Evolutionary conservation across 2,888 invertebrate genomes (phyloP), one percentile per base, ranked within the genome.

Genomic region (Myopa testacea): DNA sequence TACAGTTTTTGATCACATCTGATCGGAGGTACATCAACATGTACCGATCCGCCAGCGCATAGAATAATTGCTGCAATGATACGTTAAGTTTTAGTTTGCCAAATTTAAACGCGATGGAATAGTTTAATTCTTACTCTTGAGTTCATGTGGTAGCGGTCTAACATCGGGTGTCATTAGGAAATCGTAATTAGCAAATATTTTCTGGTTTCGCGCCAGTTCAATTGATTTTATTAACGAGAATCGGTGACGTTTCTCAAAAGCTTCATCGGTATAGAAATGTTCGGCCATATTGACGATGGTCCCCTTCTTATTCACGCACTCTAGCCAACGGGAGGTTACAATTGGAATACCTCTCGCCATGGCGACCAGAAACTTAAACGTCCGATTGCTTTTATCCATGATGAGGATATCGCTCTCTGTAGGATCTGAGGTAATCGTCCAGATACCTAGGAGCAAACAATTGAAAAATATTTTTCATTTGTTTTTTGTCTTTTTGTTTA

Each of bases 331-430:
- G 6, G 82, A 75, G 1, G 82, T 83, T 4, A 93, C 93, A 58
- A 93, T 91, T 0, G 93, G 93, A 84, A 90, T 90, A 67, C 92
- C 92, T 63, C 91, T 90, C 0, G 92, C 92, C 71, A 93, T 89
- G 0, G 92, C 92, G 40, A 91, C 90, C 26, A 93, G 86, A 81
- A 93, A 84, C 86, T 93, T 93, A 83, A 91, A 91, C 0, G 93
- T 92, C 4, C 93, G 89, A 85, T 90, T 89, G 67, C 89, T 81
- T 38, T 81, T 88, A 81, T 90, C 86, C 19, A 93, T 92, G 75
- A 93, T 87, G 63, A 93, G 85, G 40, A 93, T 90, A n/a, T 90
- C 88, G 80, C 87, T 86, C 14, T 91, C 89, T 45, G 91, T 90
- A 0, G 83, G 83, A 80, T 84, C 82, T 16, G 91, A 88, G 16